Conservation (phyloP, 2,797 vertebrate genomes). For the Sciurus vulgaris region DNA sequence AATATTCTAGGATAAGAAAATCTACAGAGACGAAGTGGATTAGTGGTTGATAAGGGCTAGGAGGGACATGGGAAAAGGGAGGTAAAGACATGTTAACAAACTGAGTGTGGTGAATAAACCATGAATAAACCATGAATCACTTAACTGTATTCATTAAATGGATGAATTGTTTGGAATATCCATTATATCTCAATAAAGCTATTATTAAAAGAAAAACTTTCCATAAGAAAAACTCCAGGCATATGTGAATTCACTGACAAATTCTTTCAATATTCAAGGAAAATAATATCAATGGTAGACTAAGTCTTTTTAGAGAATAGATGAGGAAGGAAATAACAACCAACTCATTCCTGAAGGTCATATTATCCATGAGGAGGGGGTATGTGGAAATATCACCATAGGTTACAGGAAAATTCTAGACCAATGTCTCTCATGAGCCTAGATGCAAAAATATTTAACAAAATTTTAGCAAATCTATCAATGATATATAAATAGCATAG, state of each 20-base stretch:
- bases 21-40: neutral
- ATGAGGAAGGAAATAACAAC: neutral
- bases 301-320: neutral
- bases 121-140: neutral
- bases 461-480: neutral
- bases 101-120: neutral
- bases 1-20: neutral
- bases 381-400: neutral
- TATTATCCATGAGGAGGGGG: too few relatives aligned
- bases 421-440: neutral
- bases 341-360: neutral
- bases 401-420: neutral
- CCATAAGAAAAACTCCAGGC: neutral
- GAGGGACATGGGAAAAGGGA: neutral
- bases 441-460: neutral
- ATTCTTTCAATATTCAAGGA: neutral
- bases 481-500: neutral
- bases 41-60: neutral
- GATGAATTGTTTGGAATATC: neutral
- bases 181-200: neutral
- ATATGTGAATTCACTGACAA: too few relatives aligned
- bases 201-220: neutral
- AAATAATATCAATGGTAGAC: neutral
- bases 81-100: neutral
- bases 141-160: neutral